phyloP scores from a whole-genome alignment of 1,140 invertebrate genomes.

The Drosophila guanche region DNA sequence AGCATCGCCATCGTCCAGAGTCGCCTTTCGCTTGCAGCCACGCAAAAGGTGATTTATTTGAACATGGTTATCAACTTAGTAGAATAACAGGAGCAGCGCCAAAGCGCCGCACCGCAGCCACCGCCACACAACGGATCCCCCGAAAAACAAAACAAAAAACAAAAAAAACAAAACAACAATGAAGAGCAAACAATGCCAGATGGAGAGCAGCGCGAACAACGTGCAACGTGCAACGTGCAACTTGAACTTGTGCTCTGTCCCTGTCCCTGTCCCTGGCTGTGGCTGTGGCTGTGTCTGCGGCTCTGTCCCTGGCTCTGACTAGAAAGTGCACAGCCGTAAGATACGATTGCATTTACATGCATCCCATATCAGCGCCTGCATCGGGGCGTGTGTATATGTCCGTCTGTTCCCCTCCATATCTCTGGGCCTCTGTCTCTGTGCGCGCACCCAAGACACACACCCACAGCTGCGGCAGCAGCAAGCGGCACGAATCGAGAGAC shows the following conservation, averaged over 20 bases:
- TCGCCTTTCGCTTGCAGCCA: constrained; percentile 81
- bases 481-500: constrained; percentile 33
- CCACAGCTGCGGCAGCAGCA: constrained; percentile 57
- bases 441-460: constrained; percentile 62
- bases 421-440: constrained; percentile 41
- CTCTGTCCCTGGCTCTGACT: constrained; percentile 46
- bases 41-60: constrained; percentile 84
- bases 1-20: constrained; percentile 39
- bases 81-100: constrained; percentile 78
- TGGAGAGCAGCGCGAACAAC: constrained; percentile 46
- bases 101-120: constrained; percentile 67
- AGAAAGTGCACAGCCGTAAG: constrained; percentile 81
- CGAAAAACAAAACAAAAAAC: constrained; percentile 51
- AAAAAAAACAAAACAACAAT: constrained; percentile 57
- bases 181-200: constrained; percentile 62
- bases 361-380: constrained; percentile 78
- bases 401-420: constrained; percentile 20
- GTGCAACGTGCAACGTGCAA: constrained; percentile 56
- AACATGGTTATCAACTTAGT: constrained; percentile 84
- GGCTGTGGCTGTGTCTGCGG: constrained; percentile 2
- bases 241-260: constrained; percentile 67
- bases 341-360: constrained; percentile 82
- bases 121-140: constrained; percentile 35
- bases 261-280: constrained; percentile 44
- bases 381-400: constrained; percentile 66